Base-by-base conservation (phyloP, 2,797 vertebrate genomes). In the Pampus argenteus region DNA sequence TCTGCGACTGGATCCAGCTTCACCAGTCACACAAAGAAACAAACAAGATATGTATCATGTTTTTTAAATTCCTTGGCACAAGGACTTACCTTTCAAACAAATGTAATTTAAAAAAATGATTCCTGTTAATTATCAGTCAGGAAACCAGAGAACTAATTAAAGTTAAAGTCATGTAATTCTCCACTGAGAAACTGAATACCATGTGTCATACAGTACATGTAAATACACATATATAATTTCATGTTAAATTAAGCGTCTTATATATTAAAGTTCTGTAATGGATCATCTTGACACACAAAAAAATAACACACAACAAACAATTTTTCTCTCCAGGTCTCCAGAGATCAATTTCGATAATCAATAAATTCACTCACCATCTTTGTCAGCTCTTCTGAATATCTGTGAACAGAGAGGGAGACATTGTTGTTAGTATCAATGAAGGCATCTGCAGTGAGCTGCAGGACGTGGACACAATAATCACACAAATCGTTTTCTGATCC, bases 311-410 rank as follows among this genome's bases (percentile, higher is more conserved):
- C 10, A 34, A 3, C 10, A 18, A 20, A 26, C 15, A 18, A 8
- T 44, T 51, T 44, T 51, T 13, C 9, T 48, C 51, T 45, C 14
- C 6, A 50, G n/a, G 23, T 50, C 9, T 17, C 25, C 8, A 55
- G 7, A 28, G 25, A 63, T 6, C 18, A 62, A 22, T 26, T 0
- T 26, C n/a, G 18, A 58, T 2, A 66, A 14, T 45, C 1, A 14
- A 50, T 29, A 18, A 48, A 73, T 38, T 13, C 5, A 88, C 92
- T 93, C 71, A 93, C 92, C 92, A 25, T 92, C 92, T 86, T 92
- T 93, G 82, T 93, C 92, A 25, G 92, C 92, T 89, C 92, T 92
- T 87, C 92, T 89, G 88, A 93, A 93, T 64, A 93, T 93, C 92
- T 93, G 90, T 58, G 57, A 83, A 90, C 14, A 86, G 10, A 88